A percentile compares a stretch with the other conserved stretches of the same genome.
These are phyloP conservation scores for Aphelinus atriplicis DNA, from an alignment of 1,140 invertebrate genomes.

Conservation along the genomic window DNA sequence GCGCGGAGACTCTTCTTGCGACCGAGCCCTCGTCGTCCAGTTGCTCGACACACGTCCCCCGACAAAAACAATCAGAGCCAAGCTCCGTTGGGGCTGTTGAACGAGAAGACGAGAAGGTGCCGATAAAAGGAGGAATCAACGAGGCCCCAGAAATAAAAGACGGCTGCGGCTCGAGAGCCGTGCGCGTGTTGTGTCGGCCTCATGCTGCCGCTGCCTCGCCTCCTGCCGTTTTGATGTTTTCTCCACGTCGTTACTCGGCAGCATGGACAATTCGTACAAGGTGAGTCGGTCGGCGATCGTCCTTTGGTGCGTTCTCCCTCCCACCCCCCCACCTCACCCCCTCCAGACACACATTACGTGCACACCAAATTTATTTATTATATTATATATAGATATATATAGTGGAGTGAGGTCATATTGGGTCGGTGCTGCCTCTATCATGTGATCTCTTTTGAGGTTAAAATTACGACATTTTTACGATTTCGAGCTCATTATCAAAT, in stretches of 20 bases:
- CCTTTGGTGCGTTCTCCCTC: no score
- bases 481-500: no score
- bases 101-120: neutral
- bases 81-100: no score
- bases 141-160: constrained; percentile 14
- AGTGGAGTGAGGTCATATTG: constrained; percentile 7
- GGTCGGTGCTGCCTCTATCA: constrained; percentile 37
- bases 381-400: neutral
- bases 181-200: constrained; percentile 32
- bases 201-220: constrained; percentile 31
- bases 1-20: neutral
- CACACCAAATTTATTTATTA: constrained; percentile 7
- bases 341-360: neutral
- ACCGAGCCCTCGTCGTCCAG: neutral
- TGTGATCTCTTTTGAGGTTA: constrained; percentile 39
- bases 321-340: no score
- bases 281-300: neutral
- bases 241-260: constrained; percentile 19
- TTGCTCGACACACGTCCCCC: neutral
- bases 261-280: constrained; percentile 37
- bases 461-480: no score
- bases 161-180: constrained; percentile 17
- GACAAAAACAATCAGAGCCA: no score
- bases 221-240: constrained; percentile 38
- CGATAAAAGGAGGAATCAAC: neutral